Percentiles rank a stretch among this genome's conserved stretches.
phyloP scores from a whole-genome alignment of 30 jellyfish, hydroid and myxozoan genomes.

The Pelagia noctiluca region DNA sequence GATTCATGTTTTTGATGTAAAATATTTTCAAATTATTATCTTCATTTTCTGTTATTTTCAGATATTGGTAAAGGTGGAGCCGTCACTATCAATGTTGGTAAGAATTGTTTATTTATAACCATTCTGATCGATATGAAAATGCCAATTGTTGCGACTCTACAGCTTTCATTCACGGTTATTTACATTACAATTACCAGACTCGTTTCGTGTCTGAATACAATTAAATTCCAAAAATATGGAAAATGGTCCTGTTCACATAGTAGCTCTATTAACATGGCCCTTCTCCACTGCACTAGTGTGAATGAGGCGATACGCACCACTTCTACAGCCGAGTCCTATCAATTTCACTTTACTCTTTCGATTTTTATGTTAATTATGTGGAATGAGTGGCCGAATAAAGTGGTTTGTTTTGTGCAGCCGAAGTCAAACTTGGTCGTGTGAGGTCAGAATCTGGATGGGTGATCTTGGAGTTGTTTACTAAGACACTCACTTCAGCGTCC shows the following conservation, averaged over 20 bases:
- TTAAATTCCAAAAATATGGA: not conserved
- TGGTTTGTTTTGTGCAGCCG: no score
- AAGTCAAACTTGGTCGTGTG: no score
- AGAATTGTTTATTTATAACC: not conserved
- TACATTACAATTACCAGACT: not conserved
- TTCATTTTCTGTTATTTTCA: not conserved
- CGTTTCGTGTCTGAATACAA: not conserved
- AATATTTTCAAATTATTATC: no score
- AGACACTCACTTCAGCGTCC: no score
- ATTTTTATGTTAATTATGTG: not conserved
- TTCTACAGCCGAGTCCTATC: not conserved
- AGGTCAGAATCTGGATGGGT: no score
- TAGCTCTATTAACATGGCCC: no score
- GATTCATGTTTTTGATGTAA: no score
- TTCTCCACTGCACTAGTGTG: no score
- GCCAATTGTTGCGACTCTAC: not conserved
- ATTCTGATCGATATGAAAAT: not conserved
- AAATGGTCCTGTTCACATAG: not conserved
- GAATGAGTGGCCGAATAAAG: no score
- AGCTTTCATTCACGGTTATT: not conserved
- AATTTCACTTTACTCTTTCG: not conserved
- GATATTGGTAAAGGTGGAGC: slow-evolving; percentile 72
- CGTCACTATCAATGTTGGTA: slow-evolving; percentile 63
- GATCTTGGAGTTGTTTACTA: no score
- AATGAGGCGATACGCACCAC: no score